Evolutionary conservation across 35 echinoderm and acorn worm genomes (phyloP), one percentile per base, ranked within the genome.

Genomic region (Chiridota heheva): DNA sequence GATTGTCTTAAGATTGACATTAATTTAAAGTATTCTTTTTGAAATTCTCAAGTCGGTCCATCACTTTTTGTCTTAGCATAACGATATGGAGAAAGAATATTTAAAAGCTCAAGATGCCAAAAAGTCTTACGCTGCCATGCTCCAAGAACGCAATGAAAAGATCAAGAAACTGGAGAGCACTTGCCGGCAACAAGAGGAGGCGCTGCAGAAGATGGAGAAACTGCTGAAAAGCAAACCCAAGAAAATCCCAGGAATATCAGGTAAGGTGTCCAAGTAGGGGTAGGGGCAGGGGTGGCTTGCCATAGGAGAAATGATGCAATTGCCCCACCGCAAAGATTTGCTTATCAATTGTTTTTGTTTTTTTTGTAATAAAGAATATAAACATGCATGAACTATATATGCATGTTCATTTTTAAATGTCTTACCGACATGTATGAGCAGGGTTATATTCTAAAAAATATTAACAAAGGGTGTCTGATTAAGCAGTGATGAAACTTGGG

Each of bases 201-300:
- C 90, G 0, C 72, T 93, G 31, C 84, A 88, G 47, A 93, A 93
- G 90, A 93, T 93, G 90, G 90, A 93, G 34, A 88, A 73, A 38
- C 51, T 87, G 39, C 36, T 93, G 7, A 83, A 75, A 55, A 87
- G 73, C 60, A 47, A 36, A 66, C 27, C 70, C 44, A 87, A 68
- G 40, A 79, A 81, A 27, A 48, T 33, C 22, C 63, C 67, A 1
- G 25, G 68, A 42, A 76, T 80, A 80, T 73, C 73, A 80, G 60
- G 2, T 61, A 1, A 2, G 24, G 7, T 4, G 24, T 2, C 2
- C 2, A 10, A 18, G 8, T 65, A 12, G 8, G 8, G 31, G 27
- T 65, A 12, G 13, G 15, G 8, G 31, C 8, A 17, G n/a, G 51
- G 26, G 42, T 28, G 36, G 24, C 44, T 5, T 17, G 25, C 51